Evolutionary conservation across 1,140 invertebrate genomes (phyloP).

Genomic region (Campoletis sonorensis): DNA sequence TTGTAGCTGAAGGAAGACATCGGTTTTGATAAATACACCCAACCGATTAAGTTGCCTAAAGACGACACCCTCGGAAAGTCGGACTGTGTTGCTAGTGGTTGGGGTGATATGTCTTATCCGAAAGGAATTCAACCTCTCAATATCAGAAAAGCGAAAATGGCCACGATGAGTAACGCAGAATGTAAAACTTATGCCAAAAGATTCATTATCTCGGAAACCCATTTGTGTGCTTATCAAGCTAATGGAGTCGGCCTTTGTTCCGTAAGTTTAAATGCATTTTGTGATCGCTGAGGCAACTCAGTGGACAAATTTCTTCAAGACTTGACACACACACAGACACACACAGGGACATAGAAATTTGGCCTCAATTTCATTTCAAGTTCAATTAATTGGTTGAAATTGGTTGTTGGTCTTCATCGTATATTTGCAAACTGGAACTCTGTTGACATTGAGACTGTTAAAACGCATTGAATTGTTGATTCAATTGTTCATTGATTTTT

Average conservation of each 20-base stretch:
- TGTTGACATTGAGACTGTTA: too few species aligned
- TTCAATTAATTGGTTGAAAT: background rate
- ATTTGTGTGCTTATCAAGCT: background rate
- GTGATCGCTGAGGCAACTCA: background rate
- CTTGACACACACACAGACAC: too few species aligned
- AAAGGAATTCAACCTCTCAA: background rate
- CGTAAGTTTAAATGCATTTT: background rate
- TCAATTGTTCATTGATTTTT: background rate
- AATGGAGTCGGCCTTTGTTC: background rate
- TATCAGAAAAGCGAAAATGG: slow-evolving; percentile 16
- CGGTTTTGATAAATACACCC: slow-evolving; percentile 1
- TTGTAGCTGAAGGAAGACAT: slow-evolving; percentile 47
- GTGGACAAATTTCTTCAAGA: background rate
- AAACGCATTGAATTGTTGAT: too few species aligned
- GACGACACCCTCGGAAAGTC: background rate
- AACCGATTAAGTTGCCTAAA: slow-evolving; percentile 11
- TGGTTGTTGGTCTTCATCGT: background rate
- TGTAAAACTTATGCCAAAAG: background rate
- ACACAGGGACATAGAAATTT: background rate
- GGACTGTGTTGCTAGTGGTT: slow-evolving; percentile 39
- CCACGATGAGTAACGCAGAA: background rate
- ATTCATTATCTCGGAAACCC: background rate
- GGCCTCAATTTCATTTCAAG: background rate
- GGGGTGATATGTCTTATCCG: slow-evolving; percentile 37
- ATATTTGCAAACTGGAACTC: too few species aligned